Conservation (phyloP, 2,113 vertebrate genomes). For the Chamaetylas fuelleborni region DNA sequence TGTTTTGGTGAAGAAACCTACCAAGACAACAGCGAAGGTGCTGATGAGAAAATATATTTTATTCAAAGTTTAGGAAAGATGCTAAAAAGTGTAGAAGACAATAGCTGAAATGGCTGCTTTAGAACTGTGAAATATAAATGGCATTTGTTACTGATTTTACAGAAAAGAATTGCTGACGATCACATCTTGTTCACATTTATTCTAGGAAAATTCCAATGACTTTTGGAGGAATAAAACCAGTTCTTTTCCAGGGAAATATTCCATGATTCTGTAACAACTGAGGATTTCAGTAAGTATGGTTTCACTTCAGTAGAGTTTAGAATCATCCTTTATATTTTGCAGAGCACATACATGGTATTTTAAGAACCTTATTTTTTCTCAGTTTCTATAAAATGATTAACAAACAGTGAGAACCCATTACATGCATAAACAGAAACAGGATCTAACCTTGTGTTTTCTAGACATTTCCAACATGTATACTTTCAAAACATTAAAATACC, state of each 20-base stretch:
- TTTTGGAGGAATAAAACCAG: not conserved
- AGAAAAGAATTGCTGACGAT: not conserved
- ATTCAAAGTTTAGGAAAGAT: not conserved
- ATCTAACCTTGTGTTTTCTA: not conserved
- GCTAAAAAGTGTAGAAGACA: not conserved
- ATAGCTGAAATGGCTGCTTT: not conserved
- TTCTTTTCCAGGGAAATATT: not conserved
- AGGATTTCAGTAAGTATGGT: not conserved
- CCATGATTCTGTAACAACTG: not conserved
- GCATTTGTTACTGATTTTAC: not conserved
- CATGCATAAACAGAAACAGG: not conserved
- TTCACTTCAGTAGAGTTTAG: not conserved
- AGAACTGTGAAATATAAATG: not conserved
- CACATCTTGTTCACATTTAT: slow-evolving; percentile 1
- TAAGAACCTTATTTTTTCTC: not conserved
- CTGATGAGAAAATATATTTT: not conserved
- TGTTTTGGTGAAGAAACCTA: not conserved
- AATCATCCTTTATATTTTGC: not conserved
- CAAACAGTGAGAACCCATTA: not conserved
- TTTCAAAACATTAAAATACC: not conserved
- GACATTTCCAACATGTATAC: not conserved
- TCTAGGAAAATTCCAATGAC: not conserved
- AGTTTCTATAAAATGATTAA: not conserved
- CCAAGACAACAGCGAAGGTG: not conserved
- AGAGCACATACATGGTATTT: not conserved